A percentile compares a stretch with the other conserved stretches of the same genome.
Conservation (phyloP, 2,113 vertebrate species). For the Phylloscopus trochilus region DNA sequence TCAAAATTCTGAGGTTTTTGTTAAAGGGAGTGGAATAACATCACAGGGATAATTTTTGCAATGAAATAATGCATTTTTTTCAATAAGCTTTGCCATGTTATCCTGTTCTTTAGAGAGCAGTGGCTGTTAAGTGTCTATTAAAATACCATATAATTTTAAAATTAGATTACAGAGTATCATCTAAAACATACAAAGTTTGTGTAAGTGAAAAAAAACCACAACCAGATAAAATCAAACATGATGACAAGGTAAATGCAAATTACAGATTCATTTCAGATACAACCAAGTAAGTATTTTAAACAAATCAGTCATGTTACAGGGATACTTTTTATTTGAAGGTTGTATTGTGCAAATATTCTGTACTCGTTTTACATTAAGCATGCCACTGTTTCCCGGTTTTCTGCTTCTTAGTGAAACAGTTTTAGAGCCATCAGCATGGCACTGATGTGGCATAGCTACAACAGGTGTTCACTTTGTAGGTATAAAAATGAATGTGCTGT, state of each 20-base stretch:
- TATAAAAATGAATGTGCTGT: slow-evolving; percentile 41
- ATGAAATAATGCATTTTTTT: background rate
- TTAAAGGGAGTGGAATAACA: background rate
- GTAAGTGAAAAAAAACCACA: background rate
- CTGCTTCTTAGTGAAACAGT: slow-evolving; percentile 32
- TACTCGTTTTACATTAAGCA: slow-evolving; percentile 16
- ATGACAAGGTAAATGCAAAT: background rate
- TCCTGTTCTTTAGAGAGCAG: background rate
- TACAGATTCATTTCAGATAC: background rate
- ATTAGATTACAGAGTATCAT: background rate
- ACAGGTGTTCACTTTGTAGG: background rate
- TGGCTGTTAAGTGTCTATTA: background rate
- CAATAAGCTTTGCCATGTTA: background rate
- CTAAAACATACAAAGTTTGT: background rate
- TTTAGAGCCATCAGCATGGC: slow-evolving; percentile 28
- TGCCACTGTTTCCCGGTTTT: background rate
- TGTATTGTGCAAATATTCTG: background rate
- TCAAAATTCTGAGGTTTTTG: background rate
- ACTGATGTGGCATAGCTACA: slow-evolving; percentile 20
- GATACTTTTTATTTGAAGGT: background rate
- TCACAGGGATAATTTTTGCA: background rate
- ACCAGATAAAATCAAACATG: background rate
- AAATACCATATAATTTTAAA: background rate
- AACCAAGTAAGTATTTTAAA: background rate
- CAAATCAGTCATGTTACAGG: background rate